Conservation (phyloP, 2,797 vertebrate genomes). For the Chanos chanos region DNA sequence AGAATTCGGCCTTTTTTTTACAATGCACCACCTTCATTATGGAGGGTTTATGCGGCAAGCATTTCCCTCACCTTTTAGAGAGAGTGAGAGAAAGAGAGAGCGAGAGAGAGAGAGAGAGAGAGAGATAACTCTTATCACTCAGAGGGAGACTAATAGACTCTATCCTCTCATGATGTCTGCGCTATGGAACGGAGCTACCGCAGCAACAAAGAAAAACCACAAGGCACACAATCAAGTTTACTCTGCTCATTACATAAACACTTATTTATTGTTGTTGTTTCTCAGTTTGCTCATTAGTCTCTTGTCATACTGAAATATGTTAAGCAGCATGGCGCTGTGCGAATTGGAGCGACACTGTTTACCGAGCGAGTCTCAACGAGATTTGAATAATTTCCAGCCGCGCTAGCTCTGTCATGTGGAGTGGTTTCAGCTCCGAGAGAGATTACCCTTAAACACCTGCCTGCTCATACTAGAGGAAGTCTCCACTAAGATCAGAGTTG, state of each 20-base stretch:
- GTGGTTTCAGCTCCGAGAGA: not conserved
- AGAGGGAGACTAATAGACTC: constrained; percentile 33
- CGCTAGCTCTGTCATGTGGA: not conserved
- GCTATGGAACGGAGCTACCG: constrained; percentile 19
- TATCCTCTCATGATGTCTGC: constrained; percentile 5
- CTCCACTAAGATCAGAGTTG: not conserved
- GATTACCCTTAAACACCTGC: constrained; percentile 30
- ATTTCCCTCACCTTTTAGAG: constrained; percentile 22
- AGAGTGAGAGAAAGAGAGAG: not conserved
- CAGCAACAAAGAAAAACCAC: constrained; percentile 14
- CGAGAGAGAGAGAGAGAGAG: not conserved
- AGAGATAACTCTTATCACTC: constrained; percentile 10
- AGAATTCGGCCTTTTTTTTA: constrained; percentile 27
- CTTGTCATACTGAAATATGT: constrained; percentile 41
- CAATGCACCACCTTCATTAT: constrained; percentile 35
- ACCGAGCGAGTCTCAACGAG: constrained; percentile 30
- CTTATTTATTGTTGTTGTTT: constrained; percentile 43
- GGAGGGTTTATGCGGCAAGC: constrained; percentile 17
- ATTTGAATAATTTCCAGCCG: constrained; percentile 24
- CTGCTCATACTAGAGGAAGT: constrained; percentile 3
- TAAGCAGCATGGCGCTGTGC: constrained; percentile 20
- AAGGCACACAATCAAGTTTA: constrained; percentile 5
- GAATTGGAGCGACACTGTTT: constrained; percentile 23
- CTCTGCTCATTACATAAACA: constrained; percentile 42
- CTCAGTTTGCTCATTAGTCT: constrained; percentile 45